Conservation (phyloP, 2,888 invertebrate species). For the Philhelius pedissequus region DNA sequence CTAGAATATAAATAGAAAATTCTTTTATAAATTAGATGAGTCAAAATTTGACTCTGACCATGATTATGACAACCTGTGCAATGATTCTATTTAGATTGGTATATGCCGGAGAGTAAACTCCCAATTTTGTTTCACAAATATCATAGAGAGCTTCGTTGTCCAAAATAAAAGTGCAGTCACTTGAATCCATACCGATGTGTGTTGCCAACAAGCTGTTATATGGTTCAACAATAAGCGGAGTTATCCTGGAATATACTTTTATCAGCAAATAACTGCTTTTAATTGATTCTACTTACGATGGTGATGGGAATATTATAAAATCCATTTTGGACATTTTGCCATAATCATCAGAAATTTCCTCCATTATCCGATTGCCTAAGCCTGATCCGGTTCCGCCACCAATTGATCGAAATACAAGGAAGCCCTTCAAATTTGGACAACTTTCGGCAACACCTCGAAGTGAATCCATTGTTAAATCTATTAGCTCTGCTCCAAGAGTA, state of each 20-base stretch:
- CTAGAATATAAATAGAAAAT: background rate
- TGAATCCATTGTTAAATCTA: conserved; percentile 86
- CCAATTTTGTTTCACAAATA: conserved; percentile 87
- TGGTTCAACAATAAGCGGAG: conserved; percentile 88
- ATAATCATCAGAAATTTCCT: conserved; percentile 83
- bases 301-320: conserved; percentile 90
- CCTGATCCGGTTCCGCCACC: conserved; percentile 90
- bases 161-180: conserved; percentile 86
- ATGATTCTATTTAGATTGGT: conserved; percentile 89
- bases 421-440: conserved; percentile 83
- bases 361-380: conserved; percentile 84
- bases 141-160: conserved; percentile 89
- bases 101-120: conserved; percentile 89
- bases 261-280: background rate
- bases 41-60: background rate
- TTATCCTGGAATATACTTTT: conserved; percentile 78
- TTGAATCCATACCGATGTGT: conserved; percentile 84
- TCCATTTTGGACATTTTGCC: conserved; percentile 84
- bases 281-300: conserved; percentile 79
- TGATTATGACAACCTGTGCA: conserved; percentile 70
- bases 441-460: conserved; percentile 83
- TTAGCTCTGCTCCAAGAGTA: conserved; percentile 87
- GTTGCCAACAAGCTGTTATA: conserved; percentile 87
- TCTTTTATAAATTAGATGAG: background rate
- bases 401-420: conserved; percentile 84